Percentiles rank a stretch among this genome's conserved stretches.
Conservation (phyloP, 2,797 vertebrate species). For the Urocyon cinereoargenteus region DNA sequence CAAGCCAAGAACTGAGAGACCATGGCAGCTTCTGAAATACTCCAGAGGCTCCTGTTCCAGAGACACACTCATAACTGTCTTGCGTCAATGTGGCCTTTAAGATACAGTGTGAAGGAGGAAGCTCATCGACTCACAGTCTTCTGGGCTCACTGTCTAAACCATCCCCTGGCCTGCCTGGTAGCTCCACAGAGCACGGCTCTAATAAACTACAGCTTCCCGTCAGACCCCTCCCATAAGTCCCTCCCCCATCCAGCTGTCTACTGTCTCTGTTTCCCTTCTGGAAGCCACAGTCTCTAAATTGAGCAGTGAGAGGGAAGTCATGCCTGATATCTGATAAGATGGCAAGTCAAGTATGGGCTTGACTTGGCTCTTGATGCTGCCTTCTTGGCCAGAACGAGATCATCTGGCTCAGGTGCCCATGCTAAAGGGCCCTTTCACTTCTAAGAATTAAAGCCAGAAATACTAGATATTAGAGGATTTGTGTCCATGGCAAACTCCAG, state of each 20-base stretch:
- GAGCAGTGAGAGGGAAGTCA: slow-evolving; percentile 77
- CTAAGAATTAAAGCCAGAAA: slow-evolving; percentile 30
- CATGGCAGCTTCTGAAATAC: slow-evolving; percentile 67
- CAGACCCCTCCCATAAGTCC: not conserved
- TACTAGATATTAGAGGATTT: not conserved
- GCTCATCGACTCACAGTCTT: not conserved
- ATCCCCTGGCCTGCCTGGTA: not conserved
- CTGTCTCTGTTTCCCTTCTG: slow-evolving; percentile 64
- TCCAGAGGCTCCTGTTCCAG: slow-evolving; percentile 67
- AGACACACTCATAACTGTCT: slow-evolving; percentile 28
- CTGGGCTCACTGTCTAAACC: not conserved
- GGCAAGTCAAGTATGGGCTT: slow-evolving; percentile 55
- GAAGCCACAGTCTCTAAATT: slow-evolving; percentile 72
- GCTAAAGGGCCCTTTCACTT: not conserved
- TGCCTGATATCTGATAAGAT: slow-evolving; percentile 69
- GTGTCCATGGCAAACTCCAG: not conserved
- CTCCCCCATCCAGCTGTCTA: slow-evolving; percentile 51
- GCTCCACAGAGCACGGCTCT: slow-evolving; percentile 51
- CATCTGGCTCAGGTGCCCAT: not conserved
- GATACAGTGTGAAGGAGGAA: slow-evolving; percentile 55
- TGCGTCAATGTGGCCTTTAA: slow-evolving; percentile 69
- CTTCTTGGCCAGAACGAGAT: not conserved
- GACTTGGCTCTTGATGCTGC: not conserved
- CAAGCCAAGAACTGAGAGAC: slow-evolving; percentile 72
- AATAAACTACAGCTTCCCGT: slow-evolving; percentile 64